Percentiles rank a stretch among this genome's conserved stretches.
Evolutionary conservation across 2,797 vertebrate genomes (phyloP).

Genomic region (Enoplosus armatus): DNA sequence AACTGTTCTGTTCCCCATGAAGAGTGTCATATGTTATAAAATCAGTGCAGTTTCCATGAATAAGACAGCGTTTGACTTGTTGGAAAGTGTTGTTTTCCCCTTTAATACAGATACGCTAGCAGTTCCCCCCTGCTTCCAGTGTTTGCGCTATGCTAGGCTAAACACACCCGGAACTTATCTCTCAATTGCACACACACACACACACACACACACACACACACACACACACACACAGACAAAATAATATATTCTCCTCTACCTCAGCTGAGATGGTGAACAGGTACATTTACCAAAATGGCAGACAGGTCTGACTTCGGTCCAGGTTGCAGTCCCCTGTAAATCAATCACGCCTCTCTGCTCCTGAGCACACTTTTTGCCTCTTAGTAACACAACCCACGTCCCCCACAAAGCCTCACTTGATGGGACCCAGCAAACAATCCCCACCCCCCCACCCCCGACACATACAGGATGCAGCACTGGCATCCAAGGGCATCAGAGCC

Average conservation of each 20-base stretch:
- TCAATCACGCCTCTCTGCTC: constrained; percentile 16
- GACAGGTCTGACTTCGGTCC: background rate
- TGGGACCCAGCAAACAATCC: constrained; percentile 1
- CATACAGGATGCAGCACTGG: constrained; percentile 5
- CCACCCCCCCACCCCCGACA: background rate
- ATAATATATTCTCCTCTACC: background rate
- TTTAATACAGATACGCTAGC: background rate
- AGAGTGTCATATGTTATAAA: background rate
- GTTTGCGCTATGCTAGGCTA: background rate
- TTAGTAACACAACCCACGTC: constrained; percentile 30
- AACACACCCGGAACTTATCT: too few relatives aligned
- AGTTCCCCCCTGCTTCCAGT: background rate
- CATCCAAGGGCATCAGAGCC: constrained; percentile 27
- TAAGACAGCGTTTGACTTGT: background rate
- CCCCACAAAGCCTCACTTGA: background rate
- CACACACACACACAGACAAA: background rate
- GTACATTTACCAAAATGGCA: background rate
- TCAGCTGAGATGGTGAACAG: background rate
- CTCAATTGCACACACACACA: background rate
- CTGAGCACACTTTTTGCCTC: constrained; percentile 3
- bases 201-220: background rate
- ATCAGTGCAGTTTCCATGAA: background rate
- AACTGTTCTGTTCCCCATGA: background rate
- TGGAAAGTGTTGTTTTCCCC: too few relatives aligned
- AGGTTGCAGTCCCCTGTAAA: constrained; percentile 14